Percentiles rank a stretch among this genome's conserved stretches.
phyloP scores from a whole-genome alignment of 2,113 vertebrate genomes.

The Lophura nycthemera region DNA sequence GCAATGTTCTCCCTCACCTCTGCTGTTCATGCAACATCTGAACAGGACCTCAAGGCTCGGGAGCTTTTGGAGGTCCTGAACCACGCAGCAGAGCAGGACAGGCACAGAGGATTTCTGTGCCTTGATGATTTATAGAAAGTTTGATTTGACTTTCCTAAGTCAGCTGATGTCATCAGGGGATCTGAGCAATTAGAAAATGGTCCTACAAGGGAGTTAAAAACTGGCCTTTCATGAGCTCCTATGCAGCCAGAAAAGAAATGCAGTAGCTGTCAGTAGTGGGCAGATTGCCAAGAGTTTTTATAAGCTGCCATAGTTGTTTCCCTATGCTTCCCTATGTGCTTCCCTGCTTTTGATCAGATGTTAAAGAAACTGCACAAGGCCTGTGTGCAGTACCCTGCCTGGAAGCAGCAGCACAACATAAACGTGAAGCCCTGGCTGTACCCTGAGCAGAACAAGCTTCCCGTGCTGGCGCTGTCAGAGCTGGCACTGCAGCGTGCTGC shows the following conservation, averaged over 20 bases:
- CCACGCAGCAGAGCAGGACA: not conserved
- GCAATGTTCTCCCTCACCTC: not conserved
- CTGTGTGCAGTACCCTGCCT: slow-evolving; percentile 73
- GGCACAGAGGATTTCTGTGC: no score
- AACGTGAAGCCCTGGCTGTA: slow-evolving; percentile 80
- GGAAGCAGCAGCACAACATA: slow-evolving; percentile 78
- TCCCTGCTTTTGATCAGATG: slow-evolving; percentile 66
- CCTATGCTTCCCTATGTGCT: not conserved
- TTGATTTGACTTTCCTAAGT: not conserved
- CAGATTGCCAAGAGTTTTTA: not conserved
- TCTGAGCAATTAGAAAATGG: not conserved
- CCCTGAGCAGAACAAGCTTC: slow-evolving; percentile 79
- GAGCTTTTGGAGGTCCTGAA: not conserved
- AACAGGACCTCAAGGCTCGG: not conserved
- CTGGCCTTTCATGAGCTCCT: not conserved
- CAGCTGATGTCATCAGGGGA: not conserved
- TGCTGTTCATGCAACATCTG: not conserved
- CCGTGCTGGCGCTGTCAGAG: slow-evolving; percentile 76
- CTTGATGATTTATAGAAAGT: not conserved
- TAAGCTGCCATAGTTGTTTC: not conserved
- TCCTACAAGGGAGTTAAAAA: not conserved
- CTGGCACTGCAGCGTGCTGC: slow-evolving; percentile 79
- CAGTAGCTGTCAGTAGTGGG: not conserved
- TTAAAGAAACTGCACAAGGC: slow-evolving; percentile 79
- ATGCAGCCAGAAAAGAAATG: not conserved